Conservation (phyloP, 1,140 invertebrate genomes). For the Scaptomyza graminum region DNA sequence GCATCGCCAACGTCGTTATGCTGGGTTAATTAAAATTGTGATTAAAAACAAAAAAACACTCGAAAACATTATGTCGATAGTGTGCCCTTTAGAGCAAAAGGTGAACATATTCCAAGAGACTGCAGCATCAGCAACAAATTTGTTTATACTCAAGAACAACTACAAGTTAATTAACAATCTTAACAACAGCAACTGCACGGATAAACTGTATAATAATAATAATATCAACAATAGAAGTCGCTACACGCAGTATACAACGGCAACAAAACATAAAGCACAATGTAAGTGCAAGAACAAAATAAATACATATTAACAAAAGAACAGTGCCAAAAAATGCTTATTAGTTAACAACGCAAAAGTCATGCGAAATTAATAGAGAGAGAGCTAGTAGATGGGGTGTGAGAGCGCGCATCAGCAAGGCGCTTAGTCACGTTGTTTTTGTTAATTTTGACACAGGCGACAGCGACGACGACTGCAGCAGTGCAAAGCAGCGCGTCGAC, state of each 20-base stretch:
- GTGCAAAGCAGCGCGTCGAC: conserved; percentile 14
- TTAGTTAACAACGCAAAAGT: conserved; percentile 60
- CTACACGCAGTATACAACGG: conserved; percentile 27
- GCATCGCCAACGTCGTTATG: neutral
- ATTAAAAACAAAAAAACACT: conserved; percentile 15
- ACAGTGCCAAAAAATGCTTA: conserved; percentile 32
- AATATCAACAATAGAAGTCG: conserved; percentile 37
- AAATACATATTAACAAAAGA: neutral
- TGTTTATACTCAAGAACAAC: conserved; percentile 69
- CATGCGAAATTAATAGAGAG: conserved; percentile 35
- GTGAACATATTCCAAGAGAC: conserved; percentile 75
- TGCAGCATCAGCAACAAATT: conserved; percentile 65
- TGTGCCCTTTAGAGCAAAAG: conserved; percentile 74
- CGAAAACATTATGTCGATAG: conserved; percentile 79
- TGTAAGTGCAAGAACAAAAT: conserved; percentile 56
- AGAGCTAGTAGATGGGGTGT: conserved; percentile 1
- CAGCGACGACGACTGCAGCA: conserved; percentile 44
- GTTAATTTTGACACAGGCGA: conserved; percentile 69
- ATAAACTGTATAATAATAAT: conserved; percentile 49
- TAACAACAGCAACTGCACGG: conserved; percentile 25
- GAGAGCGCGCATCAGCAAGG: conserved; percentile 34
- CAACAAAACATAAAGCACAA: conserved; percentile 49
- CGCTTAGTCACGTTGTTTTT: conserved; percentile 79
- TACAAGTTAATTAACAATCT: conserved; percentile 3
- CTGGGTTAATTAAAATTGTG: conserved; percentile 26